phyloP scores from a whole-genome alignment of 92 coral and sea anemone species.

The Phenganax subtilis region DNA sequence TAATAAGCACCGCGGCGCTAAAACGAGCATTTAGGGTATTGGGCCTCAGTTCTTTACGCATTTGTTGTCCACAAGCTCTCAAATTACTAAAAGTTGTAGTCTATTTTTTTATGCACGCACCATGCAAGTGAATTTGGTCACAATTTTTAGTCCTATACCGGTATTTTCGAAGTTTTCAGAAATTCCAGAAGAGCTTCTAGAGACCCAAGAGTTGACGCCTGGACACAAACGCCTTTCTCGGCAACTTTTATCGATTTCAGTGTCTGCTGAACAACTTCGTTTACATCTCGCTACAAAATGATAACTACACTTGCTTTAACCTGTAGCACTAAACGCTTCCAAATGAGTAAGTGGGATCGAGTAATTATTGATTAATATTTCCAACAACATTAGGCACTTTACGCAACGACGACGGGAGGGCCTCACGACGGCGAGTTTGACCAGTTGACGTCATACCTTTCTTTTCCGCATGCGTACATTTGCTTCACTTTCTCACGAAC shows the following conservation, averaged over 20 bases:
- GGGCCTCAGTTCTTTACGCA: too few relatives aligned
- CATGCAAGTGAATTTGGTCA: neutral
- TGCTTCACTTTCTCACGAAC: too few relatives aligned
- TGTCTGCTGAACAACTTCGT: conserved; percentile 61
- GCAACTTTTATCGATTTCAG: conserved; percentile 83
- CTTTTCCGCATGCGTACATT: too few relatives aligned
- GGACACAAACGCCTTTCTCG: conserved; percentile 97
- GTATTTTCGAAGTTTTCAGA: conserved; percentile 82
- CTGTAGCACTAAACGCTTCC: neutral
- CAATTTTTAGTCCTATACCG: conserved; percentile 53
- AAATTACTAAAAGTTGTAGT: neutral
- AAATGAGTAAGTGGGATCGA: neutral
- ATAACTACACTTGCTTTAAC: neutral
- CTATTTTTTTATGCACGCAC: neutral
- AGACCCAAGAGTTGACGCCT: conserved; percentile 95
- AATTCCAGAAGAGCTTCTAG: conserved; percentile 90
- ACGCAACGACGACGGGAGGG: too few relatives aligned
- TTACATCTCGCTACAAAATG: conserved; percentile 62
- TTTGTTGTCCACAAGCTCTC: too few relatives aligned
- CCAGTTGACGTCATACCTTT: too few relatives aligned
- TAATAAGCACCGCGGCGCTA: too few relatives aligned
- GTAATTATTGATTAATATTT: too few relatives aligned
- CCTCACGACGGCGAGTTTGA: too few relatives aligned
- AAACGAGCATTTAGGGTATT: too few relatives aligned
- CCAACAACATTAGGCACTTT: too few relatives aligned